Conservation (phyloP, 2,113 vertebrate genomes). For the Cichladusa arquata region DNA sequence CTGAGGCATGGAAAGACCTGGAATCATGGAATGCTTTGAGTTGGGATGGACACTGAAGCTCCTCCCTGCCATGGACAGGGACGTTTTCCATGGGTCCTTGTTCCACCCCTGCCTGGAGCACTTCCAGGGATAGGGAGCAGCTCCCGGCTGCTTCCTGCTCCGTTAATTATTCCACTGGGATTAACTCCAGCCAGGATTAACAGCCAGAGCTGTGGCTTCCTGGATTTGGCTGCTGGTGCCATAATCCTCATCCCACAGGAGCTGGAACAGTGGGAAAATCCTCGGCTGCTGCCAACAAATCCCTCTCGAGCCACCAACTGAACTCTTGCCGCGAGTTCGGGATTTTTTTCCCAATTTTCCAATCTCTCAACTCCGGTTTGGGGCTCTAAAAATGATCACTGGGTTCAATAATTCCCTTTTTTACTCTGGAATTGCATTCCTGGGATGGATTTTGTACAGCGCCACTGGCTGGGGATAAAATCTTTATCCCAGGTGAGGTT, state of each 20-base stretch:
- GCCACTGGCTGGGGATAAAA: fast-evolving
- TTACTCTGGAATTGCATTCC: neutral
- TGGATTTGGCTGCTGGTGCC: neutral
- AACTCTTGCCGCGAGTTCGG: neutral
- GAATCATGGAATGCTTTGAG: neutral
- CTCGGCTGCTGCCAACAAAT: fast-evolving
- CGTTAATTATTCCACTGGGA: neutral
- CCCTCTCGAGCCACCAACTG: fast-evolving
- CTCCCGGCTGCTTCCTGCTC: neutral
- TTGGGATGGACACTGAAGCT: neutral
- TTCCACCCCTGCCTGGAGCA: neutral
- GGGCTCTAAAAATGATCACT: neutral
- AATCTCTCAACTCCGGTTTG: fast-evolving
- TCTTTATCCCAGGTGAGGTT: neutral
- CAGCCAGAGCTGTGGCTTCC: fast-evolving
- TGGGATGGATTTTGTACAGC: fast-evolving
- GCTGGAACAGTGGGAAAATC: neutral
- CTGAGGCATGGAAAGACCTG: neutral
- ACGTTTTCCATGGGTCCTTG: fast-evolving
- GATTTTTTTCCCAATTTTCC: neutral
- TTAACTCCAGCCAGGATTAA: neutral
- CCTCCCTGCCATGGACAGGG: neutral
- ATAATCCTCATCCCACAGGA: fast-evolving
- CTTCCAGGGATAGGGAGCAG: neutral
- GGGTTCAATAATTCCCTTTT: neutral